A percentile compares a stretch with the other conserved stretches of the same genome.
Conservation (phyloP, 1,140 invertebrate genomes). For the Lethrus apterus region DNA sequence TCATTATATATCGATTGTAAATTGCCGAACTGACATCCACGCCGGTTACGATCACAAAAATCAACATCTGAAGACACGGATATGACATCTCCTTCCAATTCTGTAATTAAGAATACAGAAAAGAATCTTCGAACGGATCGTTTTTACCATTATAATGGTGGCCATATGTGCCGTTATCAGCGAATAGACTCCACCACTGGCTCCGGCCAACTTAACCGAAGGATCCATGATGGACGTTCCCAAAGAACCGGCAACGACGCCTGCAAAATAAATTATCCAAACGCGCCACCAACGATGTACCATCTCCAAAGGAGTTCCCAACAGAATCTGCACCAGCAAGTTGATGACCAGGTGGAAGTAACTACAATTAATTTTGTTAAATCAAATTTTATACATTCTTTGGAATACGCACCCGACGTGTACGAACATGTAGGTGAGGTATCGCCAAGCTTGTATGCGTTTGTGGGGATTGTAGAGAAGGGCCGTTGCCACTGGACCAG, state of each 20-base stretch:
- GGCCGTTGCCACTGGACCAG: conserved; percentile 63
- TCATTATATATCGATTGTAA: conserved; percentile 61
- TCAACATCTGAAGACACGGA: conserved; percentile 65
- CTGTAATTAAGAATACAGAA: no score
- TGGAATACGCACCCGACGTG: conserved; percentile 74
- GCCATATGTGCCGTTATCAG: conserved; percentile 92
- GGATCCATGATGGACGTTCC: conserved; percentile 88
- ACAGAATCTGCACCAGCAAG: conserved; percentile 81
- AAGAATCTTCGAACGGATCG: conserved; percentile 10
- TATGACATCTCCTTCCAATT: conserved; percentile 91
- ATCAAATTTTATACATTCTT: background rate
- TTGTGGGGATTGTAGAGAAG: conserved; percentile 89
- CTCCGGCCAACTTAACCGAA: conserved; percentile 79
- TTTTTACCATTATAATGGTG: conserved; percentile 80
- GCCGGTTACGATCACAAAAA: conserved; percentile 62
- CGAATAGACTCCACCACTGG: conserved; percentile 94
- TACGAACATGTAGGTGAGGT: conserved; percentile 93
- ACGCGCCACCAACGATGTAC: conserved; percentile 93
- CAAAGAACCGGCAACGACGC: conserved; percentile 78
- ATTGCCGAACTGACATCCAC: conserved; percentile 77
- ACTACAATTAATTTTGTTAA: conserved; percentile 43
- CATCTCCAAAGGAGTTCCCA: conserved; percentile 91
- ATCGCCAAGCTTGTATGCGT: conserved; percentile 86
- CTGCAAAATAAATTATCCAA: conserved; percentile 68
- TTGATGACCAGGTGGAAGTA: conserved; percentile 85